A percentile compares a stretch with the other conserved stretches of the same genome.
These are phyloP conservation scores for Pangasius djambal DNA, from an alignment of 2,797 vertebrate genomes.

Conservation along the genomic window DNA sequence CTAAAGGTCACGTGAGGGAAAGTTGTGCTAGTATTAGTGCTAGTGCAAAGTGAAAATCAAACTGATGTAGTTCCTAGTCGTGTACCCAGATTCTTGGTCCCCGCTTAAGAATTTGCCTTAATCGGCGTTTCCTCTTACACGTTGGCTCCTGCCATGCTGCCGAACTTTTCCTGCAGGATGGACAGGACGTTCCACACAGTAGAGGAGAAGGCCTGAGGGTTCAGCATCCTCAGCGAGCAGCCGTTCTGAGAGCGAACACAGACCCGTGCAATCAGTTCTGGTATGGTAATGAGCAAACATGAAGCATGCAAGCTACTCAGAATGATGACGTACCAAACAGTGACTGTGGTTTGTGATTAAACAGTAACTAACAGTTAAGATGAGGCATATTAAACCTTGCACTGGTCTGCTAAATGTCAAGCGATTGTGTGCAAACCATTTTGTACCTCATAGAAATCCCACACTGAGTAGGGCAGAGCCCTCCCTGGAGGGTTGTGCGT, in stretches of 20 bases:
- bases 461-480: slow-evolving; percentile 86
- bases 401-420: not conserved
- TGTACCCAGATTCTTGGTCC: not conserved
- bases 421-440: not conserved
- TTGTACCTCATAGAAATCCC: slow-evolving; percentile 87
- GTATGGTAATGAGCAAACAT: not conserved
- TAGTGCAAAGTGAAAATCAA: not conserved
- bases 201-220: slow-evolving; percentile 90
- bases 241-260: slow-evolving; percentile 74
- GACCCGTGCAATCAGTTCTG: not conserved
- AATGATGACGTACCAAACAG: not conserved
- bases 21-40: not conserved
- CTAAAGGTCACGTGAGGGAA: not conserved
- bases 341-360: not conserved
- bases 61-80: not conserved
- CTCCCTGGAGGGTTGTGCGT: slow-evolving; percentile 89
- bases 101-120: not conserved
- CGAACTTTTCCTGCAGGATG: slow-evolving; percentile 91
- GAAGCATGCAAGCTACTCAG: not conserved
- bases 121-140: slow-evolving; percentile 67
- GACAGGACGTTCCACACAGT: slow-evolving; percentile 89
- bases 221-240: slow-evolving; percentile 91
- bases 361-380: not conserved
- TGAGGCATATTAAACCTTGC: not conserved
- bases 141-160: slow-evolving; percentile 94